Evolutionary conservation across 2,113 vertebrate genomes (phyloP).

Genomic region (Chiloscyllium plagiosum): DNA sequence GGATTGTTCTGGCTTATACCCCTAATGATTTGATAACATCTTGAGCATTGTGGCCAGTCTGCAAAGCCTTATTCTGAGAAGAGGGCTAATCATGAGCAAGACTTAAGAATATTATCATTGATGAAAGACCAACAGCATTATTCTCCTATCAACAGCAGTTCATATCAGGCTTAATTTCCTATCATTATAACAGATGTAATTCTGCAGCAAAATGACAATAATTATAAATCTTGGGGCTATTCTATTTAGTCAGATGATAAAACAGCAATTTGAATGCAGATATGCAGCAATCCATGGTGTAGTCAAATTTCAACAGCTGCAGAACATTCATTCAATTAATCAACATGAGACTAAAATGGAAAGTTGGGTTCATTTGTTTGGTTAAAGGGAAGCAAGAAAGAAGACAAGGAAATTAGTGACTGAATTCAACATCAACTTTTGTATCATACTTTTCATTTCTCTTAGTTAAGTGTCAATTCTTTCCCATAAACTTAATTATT

Average conservation of each 20-base stretch:
- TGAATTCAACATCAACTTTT: not conserved
- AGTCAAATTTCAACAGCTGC: not conserved
- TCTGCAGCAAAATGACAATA: not conserved
- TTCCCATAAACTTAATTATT: not conserved
- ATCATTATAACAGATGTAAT: slow-evolving; percentile 39
- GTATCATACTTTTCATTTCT: not conserved
- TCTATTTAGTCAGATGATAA: not conserved
- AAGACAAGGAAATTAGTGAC: not conserved
- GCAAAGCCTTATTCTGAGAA: slow-evolving; percentile 68
- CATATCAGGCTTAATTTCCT: slow-evolving; percentile 58
- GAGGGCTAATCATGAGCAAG: slow-evolving; percentile 69
- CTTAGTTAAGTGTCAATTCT: not conserved
- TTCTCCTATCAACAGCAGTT: slow-evolving; percentile 67
- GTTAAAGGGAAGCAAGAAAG: not conserved
- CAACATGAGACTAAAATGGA: not conserved
- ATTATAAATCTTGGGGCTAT: not conserved
- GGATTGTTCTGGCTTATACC: not conserved
- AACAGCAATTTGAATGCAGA: not conserved
- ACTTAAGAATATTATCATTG: slow-evolving; percentile 69
- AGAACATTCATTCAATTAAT: not conserved
- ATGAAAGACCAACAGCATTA: slow-evolving; percentile 65
- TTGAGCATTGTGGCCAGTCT: slow-evolving; percentile 53
- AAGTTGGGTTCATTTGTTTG: not conserved
- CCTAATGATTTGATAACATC: not conserved
- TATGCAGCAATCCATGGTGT: not conserved